phyloP scores from a whole-genome alignment of 2,797 vertebrate species.

The Neosilurus mollespiculum region DNA sequence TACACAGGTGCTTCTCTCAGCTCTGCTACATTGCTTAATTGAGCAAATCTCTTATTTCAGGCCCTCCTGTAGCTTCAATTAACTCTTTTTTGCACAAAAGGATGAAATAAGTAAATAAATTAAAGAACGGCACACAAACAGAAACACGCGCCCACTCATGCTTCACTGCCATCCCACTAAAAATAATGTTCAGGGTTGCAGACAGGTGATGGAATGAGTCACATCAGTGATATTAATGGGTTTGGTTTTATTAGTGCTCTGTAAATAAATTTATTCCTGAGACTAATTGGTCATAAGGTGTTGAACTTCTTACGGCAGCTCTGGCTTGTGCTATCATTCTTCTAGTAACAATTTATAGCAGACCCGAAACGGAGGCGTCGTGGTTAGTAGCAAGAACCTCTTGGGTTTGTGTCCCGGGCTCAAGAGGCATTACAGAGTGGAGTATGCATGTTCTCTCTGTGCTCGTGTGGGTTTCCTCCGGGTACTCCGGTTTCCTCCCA shows the following conservation, averaged over 20 bases:
- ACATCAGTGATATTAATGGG: not conserved
- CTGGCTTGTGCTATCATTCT: not conserved
- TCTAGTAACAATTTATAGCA: too few relatives aligned
- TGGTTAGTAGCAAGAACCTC: too few relatives aligned
- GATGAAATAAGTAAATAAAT: slow-evolving; percentile 18
- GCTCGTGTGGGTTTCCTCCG: too few relatives aligned
- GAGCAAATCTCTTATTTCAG: slow-evolving; percentile 78
- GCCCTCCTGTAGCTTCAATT: slow-evolving; percentile 75
- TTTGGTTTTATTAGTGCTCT: not conserved
- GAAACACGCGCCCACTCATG: not conserved
- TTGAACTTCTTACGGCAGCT: not conserved
- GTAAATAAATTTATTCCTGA: too few relatives aligned
- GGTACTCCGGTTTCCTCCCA: too few relatives aligned
- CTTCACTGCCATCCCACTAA: not conserved
- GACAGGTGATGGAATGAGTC: not conserved
- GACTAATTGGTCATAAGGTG: not conserved
- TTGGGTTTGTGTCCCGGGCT: too few relatives aligned
- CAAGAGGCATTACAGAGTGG: too few relatives aligned
- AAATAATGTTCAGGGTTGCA: not conserved
- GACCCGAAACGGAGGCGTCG: not conserved
- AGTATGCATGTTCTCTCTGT: too few relatives aligned
- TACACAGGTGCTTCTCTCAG: slow-evolving; percentile 77
- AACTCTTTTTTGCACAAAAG: slow-evolving; percentile 47
- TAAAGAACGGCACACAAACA: not conserved
- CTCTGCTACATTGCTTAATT: slow-evolving; percentile 76